Evolutionary conservation across 1,140 invertebrate genomes (phyloP).

Genomic region (Bacillus rossius): DNA sequence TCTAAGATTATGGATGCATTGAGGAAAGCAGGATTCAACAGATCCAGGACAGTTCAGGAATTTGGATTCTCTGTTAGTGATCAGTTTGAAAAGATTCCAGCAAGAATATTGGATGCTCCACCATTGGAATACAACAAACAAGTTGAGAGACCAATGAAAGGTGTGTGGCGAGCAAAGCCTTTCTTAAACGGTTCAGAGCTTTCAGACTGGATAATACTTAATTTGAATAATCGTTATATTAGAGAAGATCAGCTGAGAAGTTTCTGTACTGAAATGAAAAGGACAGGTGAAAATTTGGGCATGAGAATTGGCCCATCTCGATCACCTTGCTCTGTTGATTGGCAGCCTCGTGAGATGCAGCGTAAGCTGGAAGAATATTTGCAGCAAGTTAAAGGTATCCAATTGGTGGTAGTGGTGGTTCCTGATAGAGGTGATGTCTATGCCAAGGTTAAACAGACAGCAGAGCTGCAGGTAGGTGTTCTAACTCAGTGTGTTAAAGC

Average conservation of each 20-base stretch:
- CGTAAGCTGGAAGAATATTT: neutral
- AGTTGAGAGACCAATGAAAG: conserved; percentile 25
- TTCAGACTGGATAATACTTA: conserved; percentile 43
- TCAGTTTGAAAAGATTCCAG: conserved; percentile 50
- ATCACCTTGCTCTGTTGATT: neutral
- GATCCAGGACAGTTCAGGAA: conserved; percentile 44
- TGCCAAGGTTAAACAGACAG: conserved; percentile 61
- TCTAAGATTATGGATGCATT: conserved; percentile 56
- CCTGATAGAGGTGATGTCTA: conserved; percentile 41
- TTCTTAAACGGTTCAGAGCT: conserved; percentile 33
- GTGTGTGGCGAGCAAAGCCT: conserved; percentile 41
- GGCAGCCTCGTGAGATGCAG: neutral
- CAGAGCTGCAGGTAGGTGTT: conserved; percentile 67
- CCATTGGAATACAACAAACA: conserved; percentile 41
- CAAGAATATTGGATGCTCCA: conserved; percentile 51
- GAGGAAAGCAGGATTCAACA: conserved; percentile 41
- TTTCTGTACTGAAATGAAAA: conserved; percentile 12
- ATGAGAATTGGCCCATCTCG: neutral
- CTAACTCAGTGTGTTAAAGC: conserved; percentile 77
- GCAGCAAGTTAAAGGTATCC: conserved; percentile 10
- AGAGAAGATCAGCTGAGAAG: conserved; percentile 20
- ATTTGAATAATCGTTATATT: conserved; percentile 25
- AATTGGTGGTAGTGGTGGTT: conserved; percentile 51
- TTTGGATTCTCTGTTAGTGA: conserved; percentile 51
- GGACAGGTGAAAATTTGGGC: neutral